These are phyloP conservation scores for Cinclus cinclus DNA, from an alignment of 2,113 vertebrate genomes.

Conservation along the genomic window DNA sequence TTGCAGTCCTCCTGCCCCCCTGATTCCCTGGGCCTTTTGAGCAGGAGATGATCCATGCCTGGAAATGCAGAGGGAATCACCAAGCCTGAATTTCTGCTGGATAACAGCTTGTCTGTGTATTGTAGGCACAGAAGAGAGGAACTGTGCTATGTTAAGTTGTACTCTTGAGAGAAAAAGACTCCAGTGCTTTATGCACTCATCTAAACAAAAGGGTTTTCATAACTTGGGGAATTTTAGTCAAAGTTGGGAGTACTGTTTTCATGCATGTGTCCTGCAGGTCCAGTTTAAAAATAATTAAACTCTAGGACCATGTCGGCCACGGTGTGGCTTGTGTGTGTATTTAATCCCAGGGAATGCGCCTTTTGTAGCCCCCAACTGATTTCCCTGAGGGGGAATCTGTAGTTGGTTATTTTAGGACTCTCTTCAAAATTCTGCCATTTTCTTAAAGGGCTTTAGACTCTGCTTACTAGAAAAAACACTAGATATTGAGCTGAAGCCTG, in stretches of 20 bases:
- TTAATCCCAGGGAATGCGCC: not conserved
- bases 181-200: not conserved
- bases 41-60: not conserved
- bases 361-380: not conserved
- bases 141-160: not conserved
- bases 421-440: not conserved
- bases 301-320: not conserved
- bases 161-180: not conserved
- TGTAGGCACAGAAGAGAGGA: not conserved
- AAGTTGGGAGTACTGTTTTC: not conserved
- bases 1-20: not conserved
- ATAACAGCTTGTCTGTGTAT: fast-evolving
- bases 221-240: not conserved
- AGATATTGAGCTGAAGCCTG: not conserved
- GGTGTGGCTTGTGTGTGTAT: not conserved
- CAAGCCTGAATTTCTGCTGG: not conserved
- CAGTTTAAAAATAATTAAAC: not conserved
- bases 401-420: not conserved
- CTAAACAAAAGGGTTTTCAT: not conserved
- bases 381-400: not conserved
- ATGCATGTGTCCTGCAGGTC: not conserved
- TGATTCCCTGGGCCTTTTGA: not conserved
- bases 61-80: not conserved
- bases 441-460: not conserved
- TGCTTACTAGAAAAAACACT: not conserved